Percentiles rank a stretch among this genome's conserved stretches.
phyloP scores from a whole-genome alignment of 2,888 invertebrate species.

The Tigriopus californicus region DNA sequence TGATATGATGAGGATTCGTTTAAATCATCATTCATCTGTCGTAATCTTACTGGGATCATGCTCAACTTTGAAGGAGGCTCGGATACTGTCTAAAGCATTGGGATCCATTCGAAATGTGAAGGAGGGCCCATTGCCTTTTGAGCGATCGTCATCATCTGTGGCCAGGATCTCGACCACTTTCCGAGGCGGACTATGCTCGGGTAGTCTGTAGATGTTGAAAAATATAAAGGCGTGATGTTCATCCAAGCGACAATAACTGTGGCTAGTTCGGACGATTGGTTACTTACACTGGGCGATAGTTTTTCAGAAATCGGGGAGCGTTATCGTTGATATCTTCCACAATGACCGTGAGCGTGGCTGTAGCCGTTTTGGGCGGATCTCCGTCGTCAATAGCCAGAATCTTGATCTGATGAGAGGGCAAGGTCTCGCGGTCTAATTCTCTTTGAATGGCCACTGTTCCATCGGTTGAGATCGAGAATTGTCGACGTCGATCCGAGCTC shows the following conservation, averaged over 20 bases:
- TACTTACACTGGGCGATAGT: conserved; percentile 42
- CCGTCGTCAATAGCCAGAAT: conserved; percentile 89
- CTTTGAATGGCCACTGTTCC: conserved; percentile 74
- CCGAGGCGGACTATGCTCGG: conserved; percentile 75
- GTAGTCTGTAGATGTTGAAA: conserved; percentile 31
- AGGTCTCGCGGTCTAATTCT: conserved; percentile 78
- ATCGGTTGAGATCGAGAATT: conserved; percentile 73
- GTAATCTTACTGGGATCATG: conserved; percentile 69
- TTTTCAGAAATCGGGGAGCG: conserved; percentile 61
- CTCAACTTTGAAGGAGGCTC: conserved; percentile 85
- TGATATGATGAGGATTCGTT: neutral
- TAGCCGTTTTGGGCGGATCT: conserved; percentile 76
- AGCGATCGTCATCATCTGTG: conserved; percentile 80
- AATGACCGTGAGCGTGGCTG: conserved; percentile 77
- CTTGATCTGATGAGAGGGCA: conserved; percentile 85
- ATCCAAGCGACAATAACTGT: no score
- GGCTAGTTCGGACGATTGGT: no score
- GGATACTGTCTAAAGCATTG: conserved; percentile 76
- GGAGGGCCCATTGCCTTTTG: conserved; percentile 89
- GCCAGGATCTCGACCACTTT: conserved; percentile 82
- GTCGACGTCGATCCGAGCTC: conserved; percentile 73
- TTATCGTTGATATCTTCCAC: conserved; percentile 91
- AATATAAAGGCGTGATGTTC: no score
- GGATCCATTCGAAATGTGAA: conserved; percentile 85
- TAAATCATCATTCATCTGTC: no score